Conservation (phyloP, 2,888 invertebrate genomes). For the Sinohyriopsis cumingii region DNA sequence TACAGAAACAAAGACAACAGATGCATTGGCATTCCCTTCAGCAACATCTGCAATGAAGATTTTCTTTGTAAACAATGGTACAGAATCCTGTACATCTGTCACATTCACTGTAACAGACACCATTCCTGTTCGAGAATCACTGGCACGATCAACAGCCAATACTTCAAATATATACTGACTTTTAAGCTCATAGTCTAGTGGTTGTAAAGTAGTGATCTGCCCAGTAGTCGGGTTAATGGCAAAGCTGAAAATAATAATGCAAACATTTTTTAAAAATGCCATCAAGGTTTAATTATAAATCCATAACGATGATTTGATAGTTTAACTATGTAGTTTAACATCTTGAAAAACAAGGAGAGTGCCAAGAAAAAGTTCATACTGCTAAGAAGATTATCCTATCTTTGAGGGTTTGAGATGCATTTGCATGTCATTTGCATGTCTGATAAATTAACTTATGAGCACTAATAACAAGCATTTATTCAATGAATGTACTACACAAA, state of each 20-base stretch:
- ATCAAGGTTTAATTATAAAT: no score
- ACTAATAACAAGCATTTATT: no score
- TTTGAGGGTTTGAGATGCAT: no score
- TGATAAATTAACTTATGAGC: no score
- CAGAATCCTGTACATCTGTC: conserved; percentile 58
- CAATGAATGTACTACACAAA: no score
- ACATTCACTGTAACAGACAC: conserved; percentile 39
- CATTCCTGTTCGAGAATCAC: conserved; percentile 32
- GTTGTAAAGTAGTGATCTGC: conserved; percentile 34
- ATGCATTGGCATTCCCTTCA: conserved; percentile 32
- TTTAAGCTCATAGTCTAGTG: conserved; percentile 49
- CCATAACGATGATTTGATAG: no score
- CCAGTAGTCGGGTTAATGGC: conserved; percentile 38
- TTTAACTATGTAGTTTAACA: no score
- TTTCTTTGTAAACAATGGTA: conserved; percentile 50
- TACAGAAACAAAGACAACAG: conserved; percentile 39
- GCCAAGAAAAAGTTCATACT: no score
- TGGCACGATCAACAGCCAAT: conserved; percentile 41
- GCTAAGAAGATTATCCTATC: no score
- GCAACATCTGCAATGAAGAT: conserved; percentile 45
- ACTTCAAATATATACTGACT: conserved; percentile 36
- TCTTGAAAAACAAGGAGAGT: no score
- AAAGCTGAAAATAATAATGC: conserved; percentile 24
- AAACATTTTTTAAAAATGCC: no score
- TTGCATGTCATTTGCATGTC: no score